phyloP scores from a whole-genome alignment of 2,888 invertebrate species.

The Eutolmus rufibarbis region DNA sequence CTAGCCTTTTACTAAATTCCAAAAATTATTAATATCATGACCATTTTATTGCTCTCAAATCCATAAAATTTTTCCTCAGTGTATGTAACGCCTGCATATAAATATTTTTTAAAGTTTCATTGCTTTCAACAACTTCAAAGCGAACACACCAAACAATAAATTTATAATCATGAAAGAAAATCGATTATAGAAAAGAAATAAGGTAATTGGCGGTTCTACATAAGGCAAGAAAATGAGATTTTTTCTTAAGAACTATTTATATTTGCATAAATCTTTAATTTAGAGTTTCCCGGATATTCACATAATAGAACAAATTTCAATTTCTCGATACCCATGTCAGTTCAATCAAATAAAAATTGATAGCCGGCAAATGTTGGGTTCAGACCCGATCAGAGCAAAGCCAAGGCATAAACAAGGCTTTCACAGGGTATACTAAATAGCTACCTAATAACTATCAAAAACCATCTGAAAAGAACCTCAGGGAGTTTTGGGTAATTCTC shows the following conservation, averaged over 20 bases:
- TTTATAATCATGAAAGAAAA: neutral
- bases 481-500: neutral
- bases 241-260: neutral
- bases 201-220: neutral
- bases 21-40: too few species aligned
- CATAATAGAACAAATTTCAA: neutral
- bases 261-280: neutral
- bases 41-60: too few species aligned
- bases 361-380: neutral
- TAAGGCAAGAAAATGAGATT: neutral
- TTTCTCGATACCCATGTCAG: neutral
- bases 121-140: too few species aligned
- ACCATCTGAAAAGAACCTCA: neutral
- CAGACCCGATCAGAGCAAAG: neutral
- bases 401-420: neutral
- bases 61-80: too few species aligned
- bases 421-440: neutral
- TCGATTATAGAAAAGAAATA: neutral
- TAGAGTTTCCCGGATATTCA: neutral
- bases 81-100: too few species aligned
- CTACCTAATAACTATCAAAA: neutral
- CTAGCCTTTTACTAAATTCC: too few species aligned
- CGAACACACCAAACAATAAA: neutral
- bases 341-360: neutral
- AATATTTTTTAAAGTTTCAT: neutral